A percentile compares a stretch with the other conserved stretches of the same genome.
Evolutionary conservation across 2,113 vertebrate genomes (phyloP).

Genomic region (Phaethon lepturus): DNA sequence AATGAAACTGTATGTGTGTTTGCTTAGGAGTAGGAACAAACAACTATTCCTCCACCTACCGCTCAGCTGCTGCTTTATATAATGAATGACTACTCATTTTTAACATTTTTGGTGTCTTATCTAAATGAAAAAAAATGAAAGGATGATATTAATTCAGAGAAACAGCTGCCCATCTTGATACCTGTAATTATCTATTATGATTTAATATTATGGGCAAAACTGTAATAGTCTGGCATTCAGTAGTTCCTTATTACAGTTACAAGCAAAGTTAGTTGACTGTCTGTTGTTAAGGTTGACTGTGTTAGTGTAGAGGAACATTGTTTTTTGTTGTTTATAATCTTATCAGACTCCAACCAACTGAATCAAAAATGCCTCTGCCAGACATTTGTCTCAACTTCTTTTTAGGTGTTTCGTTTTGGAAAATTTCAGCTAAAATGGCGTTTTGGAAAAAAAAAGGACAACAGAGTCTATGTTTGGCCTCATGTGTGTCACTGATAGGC

Average conservation of each 20-base stretch:
- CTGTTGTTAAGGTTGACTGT: not conserved
- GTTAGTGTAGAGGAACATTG: not conserved
- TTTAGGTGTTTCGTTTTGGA: constrained; percentile 1
- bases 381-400: not conserved
- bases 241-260: not conserved
- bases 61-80: constrained; percentile 68
- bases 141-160: not conserved
- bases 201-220: not conserved
- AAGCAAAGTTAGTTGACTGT: not conserved
- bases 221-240: not conserved
- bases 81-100: constrained; percentile 59
- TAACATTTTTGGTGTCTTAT: constrained; percentile 15
- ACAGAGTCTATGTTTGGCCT: not conserved
- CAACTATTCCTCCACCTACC: constrained; percentile 56
- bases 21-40: constrained; percentile 43
- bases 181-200: not conserved
- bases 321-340: not conserved
- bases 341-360: not conserved
- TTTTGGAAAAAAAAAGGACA: not conserved
- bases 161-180: constrained; percentile 19
- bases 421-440: not conserved
- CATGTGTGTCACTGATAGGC: not conserved
- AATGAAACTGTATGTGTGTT: not conserved
- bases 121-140: not conserved
- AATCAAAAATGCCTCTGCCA: not conserved